phyloP scores from a whole-genome alignment of 2,113 vertebrate genomes.

The Azemiops feae region DNA sequence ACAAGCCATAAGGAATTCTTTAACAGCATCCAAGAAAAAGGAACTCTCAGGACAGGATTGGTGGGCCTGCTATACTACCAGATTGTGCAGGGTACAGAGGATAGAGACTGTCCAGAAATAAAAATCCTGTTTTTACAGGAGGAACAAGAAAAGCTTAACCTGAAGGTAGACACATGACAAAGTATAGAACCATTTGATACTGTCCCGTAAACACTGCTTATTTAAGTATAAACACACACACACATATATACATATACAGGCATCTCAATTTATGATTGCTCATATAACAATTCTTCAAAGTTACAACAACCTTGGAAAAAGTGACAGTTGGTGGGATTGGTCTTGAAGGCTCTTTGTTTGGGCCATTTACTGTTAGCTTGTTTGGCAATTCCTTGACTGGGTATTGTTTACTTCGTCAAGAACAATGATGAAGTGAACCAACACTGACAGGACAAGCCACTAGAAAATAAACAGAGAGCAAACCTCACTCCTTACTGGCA shows the following conservation, averaged over 20 bases:
- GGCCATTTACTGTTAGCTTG: neutral
- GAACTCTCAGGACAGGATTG: neutral
- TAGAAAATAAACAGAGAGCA: neutral
- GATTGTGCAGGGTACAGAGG: neutral
- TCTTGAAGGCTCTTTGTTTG: neutral
- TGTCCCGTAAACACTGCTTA: neutral
- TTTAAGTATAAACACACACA: neutral
- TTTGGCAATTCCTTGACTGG: neutral
- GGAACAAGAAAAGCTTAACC: neutral
- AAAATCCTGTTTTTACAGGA: neutral
- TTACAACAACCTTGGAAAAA: neutral
- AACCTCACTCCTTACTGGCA: neutral
- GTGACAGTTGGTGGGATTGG: neutral
- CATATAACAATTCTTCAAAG: neutral
- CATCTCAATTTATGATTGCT: neutral
- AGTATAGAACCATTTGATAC: neutral
- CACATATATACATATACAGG: neutral
- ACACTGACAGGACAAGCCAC: neutral
- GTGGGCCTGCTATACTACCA: neutral
- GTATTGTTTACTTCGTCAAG: neutral
- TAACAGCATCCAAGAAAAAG: neutral
- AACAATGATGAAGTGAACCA: neutral
- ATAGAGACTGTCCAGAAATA: conserved; percentile 25
- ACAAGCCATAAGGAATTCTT: conserved; percentile 50
- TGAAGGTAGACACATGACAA: neutral